Percentiles rank a stretch among this genome's conserved stretches.
Evolutionary conservation across 2,888 invertebrate genomes (phyloP).

Genomic region (Chymomyza caudatula): DNA sequence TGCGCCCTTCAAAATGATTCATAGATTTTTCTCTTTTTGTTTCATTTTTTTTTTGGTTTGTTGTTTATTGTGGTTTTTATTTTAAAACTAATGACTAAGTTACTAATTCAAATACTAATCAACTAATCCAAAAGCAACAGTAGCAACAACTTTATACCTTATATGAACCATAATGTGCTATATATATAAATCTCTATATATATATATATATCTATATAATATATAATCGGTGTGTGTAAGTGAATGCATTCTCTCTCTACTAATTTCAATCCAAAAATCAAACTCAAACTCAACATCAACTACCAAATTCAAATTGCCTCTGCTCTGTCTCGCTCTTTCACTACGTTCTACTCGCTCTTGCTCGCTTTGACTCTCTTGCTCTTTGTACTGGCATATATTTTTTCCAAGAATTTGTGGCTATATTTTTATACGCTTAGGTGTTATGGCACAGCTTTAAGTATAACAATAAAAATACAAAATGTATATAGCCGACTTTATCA

Average conservation of each 20-base stretch:
- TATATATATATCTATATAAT: conserved; percentile 22
- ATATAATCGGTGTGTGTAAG: conserved; percentile 24
- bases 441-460: conserved; percentile 16
- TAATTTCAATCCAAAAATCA: neutral
- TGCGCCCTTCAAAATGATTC: neutral
- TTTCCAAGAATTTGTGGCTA: neutral
- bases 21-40: neutral
- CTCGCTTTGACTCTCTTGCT: conserved; percentile 1
- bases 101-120: conserved; percentile 7
- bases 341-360: neutral
- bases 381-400: neutral
- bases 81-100: neutral
- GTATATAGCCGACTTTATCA: neutral
- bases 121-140: conserved; percentile 35
- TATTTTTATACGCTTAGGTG: conserved; percentile 14
- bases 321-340: neutral
- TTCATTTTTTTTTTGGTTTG: neutral
- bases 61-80: neutral
- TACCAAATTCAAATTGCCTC: conserved; percentile 16
- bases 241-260: neutral
- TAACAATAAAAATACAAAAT: neutral
- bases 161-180: neutral
- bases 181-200: neutral
- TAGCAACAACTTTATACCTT: conserved; percentile 16
- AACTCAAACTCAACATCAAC: neutral